A percentile compares a stretch with the other conserved stretches of the same genome.
Evolutionary conservation across 2,888 invertebrate genomes (phyloP).

Genomic region (Drosophila fulvimacula): DNA sequence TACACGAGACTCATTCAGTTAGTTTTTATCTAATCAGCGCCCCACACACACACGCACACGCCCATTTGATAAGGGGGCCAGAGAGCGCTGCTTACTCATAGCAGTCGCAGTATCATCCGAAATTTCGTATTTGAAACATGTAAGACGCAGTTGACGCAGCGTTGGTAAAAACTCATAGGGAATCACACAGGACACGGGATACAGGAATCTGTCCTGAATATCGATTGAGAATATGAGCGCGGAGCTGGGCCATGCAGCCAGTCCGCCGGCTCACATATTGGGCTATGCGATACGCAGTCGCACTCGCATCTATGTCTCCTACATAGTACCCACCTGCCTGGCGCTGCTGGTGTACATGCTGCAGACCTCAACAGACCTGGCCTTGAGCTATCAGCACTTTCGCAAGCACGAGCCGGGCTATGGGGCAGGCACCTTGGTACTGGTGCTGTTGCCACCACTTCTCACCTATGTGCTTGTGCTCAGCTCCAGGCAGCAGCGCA

Average conservation of each 20-base stretch:
- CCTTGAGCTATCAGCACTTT: conserved; percentile 88
- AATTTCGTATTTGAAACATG: conserved; percentile 64
- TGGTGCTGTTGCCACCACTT: conserved; percentile 87
- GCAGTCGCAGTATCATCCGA: conserved; percentile 39
- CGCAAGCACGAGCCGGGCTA: conserved; percentile 86
- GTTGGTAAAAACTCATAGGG: background rate
- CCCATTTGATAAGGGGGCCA: conserved; percentile 53
- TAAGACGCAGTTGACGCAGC: background rate
- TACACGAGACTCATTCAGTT: conserved; percentile 22
- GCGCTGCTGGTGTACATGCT: conserved; percentile 88
- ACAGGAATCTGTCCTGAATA: too few species aligned
- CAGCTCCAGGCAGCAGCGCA: conserved; percentile 87
- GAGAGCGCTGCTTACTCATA: conserved; percentile 66
- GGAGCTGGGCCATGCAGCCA: conserved; percentile 76
- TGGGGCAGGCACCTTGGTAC: conserved; percentile 85
- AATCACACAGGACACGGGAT: too few species aligned
- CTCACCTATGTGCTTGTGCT: conserved; percentile 87
- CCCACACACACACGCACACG: conserved; percentile 29
- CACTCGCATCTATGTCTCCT: conserved; percentile 83
- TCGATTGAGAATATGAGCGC: conserved; percentile 29
- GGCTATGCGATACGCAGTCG: conserved; percentile 82
- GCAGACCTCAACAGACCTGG: conserved; percentile 89
- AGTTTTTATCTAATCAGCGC: conserved; percentile 67
- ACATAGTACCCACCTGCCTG: conserved; percentile 86
- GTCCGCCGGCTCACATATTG: conserved; percentile 81